Conservation (phyloP, 1,140 invertebrate species). For the Hyles vespertilio region DNA sequence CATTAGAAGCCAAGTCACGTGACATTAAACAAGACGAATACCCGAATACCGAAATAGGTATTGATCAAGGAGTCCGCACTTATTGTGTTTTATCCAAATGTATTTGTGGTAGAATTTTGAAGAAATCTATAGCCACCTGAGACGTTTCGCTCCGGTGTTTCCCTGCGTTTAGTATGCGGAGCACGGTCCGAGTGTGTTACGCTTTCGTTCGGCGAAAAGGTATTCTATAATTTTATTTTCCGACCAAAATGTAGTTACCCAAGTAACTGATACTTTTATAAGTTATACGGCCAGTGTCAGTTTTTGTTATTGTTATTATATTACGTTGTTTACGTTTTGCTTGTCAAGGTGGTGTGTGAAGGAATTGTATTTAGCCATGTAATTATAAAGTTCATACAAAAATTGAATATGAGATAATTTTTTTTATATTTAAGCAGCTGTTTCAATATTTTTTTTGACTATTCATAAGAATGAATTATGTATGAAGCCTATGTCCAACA, state of each 20-base stretch:
- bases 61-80: no score
- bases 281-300: conserved; percentile 38
- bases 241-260: conserved; percentile 65
- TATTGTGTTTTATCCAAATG: conserved; percentile 13
- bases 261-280: conserved; percentile 63
- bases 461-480: no score
- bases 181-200: conserved; percentile 53
- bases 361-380: no score
- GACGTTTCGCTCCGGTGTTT: conserved; percentile 29
- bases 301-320: conserved; percentile 32
- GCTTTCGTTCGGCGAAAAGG: conserved; percentile 61
- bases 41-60: no score
- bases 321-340: conserved; percentile 30
- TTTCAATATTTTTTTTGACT: no score
- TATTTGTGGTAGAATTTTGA: conserved; percentile 41
- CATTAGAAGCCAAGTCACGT: no score
- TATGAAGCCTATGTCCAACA: no score
- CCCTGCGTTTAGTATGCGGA: conserved; percentile 50
- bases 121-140: conserved; percentile 51
- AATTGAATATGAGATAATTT: no score
- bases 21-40: no score
- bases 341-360: no score
- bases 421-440: no score
- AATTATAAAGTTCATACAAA: no score
- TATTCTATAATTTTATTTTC: conserved; percentile 73